Percentiles rank a stretch among this genome's conserved stretches.
phyloP scores from a whole-genome alignment of 2,888 invertebrate genomes.

The Sericinus montela region DNA sequence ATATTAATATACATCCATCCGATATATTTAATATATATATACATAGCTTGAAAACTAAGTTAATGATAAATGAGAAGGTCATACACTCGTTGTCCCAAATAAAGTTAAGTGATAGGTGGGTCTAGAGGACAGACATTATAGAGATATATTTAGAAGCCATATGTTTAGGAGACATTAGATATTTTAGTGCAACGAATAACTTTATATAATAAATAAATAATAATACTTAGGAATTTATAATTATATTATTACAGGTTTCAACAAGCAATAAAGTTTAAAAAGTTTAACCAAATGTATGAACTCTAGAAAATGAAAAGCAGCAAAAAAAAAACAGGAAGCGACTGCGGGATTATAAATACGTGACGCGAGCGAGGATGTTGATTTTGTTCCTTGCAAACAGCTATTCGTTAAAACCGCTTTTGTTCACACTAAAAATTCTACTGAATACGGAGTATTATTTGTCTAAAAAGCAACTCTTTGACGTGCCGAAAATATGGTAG shows the following conservation, averaged over 20 bases:
- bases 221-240: not conserved
- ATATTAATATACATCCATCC: too few species aligned
- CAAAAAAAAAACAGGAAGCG: constrained; percentile 75
- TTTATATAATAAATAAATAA: too few species aligned
- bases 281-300: constrained; percentile 54
- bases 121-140: too few species aligned
- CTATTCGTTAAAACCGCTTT: constrained; percentile 40
- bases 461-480: constrained; percentile 20
- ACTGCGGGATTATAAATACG: constrained; percentile 72
- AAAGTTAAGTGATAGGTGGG: too few species aligned
- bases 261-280: constrained; percentile 44
- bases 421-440: constrained; percentile 58
- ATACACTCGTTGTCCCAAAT: too few species aligned
- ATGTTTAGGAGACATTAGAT: too few species aligned
- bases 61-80: too few species aligned
- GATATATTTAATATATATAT: too few species aligned
- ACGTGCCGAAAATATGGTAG: not conserved
- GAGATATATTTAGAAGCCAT: too few species aligned
- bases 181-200: too few species aligned
- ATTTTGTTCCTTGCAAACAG: constrained; percentile 51
- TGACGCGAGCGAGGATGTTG: constrained; percentile 68
- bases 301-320: constrained; percentile 41
- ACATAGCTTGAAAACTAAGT: too few species aligned
- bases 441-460: constrained; percentile 19
- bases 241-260: constrained; percentile 15